Evolutionary conservation across 1,140 invertebrate genomes (phyloP).

Genomic region (Eriosoma lanigerum): DNA sequence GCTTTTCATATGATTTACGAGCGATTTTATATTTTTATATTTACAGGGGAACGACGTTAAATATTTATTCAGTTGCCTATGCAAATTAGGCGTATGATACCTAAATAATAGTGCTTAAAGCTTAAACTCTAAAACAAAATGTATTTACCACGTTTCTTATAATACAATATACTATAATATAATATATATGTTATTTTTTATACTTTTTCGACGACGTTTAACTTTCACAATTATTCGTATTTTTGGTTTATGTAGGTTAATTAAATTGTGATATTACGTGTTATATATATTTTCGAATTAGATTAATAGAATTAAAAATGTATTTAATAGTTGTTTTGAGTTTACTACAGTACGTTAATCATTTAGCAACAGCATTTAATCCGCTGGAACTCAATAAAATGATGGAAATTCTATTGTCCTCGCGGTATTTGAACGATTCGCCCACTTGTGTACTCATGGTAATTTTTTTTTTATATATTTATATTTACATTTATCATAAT

Average conservation of each 20-base stretch:
- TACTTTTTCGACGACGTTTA: no score
- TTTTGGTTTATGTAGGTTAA: no score
- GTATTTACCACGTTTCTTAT: no score
- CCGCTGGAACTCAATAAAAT: background rate
- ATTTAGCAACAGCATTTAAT: background rate
- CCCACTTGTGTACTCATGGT: constrained; percentile 19
- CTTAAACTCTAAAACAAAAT: no score
- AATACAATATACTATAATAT: no score
- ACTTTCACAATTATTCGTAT: no score
- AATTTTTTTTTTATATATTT: background rate
- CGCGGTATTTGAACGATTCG: background rate
- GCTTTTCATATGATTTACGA: background rate
- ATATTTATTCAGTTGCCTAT: constrained; percentile 20
- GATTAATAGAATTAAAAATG: no score
- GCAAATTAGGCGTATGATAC: background rate
- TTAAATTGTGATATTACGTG: no score
- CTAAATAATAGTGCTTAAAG: no score
- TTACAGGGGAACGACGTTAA: background rate
- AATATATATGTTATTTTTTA: no score
- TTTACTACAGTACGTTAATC: background rate
- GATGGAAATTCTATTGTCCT: background rate
- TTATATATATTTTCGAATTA: no score
- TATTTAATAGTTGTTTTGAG: background rate
- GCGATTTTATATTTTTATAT: background rate
- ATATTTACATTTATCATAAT: no score